Percentiles rank a stretch among this genome's conserved stretches.
phyloP scores from a whole-genome alignment of 2,797 vertebrate genomes.

The Sebastes minor region DNA sequence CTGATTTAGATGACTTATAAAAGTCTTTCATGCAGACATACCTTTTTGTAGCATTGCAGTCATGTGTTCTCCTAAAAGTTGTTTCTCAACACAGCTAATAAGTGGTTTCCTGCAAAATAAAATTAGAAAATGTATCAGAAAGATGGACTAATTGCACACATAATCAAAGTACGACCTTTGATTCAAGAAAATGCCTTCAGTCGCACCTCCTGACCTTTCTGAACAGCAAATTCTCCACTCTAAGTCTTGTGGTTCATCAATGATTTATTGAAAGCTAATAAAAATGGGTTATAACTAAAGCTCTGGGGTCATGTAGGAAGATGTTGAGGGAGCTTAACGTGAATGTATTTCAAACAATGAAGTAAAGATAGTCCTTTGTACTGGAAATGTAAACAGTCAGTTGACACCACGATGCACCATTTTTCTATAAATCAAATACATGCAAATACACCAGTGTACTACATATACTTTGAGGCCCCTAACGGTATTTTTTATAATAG shows the following conservation, averaged over 20 bases:
- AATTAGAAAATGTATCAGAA: background rate
- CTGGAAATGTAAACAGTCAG: background rate
- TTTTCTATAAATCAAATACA: too few species aligned
- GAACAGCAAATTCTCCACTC: background rate
- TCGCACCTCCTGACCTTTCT: background rate
- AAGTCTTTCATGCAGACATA: constrained; percentile 58
- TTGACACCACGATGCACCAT: background rate
- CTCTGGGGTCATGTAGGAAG: background rate
- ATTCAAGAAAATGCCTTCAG: background rate
- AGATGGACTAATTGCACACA: background rate
- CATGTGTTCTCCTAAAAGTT: constrained; percentile 98
- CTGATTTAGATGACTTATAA: background rate
- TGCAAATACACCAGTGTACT: too few species aligned
- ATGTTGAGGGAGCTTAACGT: background rate
- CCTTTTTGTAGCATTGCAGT: constrained; percentile 98
- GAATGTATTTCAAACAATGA: background rate
- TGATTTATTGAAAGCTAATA: too few species aligned
- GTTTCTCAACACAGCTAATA: constrained; percentile 97
- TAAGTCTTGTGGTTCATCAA: too few species aligned
- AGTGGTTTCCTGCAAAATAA: constrained; percentile 90
- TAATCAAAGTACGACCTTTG: background rate
- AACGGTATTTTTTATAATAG: background rate
- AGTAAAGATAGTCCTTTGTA: background rate
- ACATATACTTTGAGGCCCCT: too few species aligned
- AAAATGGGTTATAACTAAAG: too few species aligned